Evolutionary conservation across 2,113 vertebrate species (phyloP).

Genomic region (Cynopterus brachyotis): DNA sequence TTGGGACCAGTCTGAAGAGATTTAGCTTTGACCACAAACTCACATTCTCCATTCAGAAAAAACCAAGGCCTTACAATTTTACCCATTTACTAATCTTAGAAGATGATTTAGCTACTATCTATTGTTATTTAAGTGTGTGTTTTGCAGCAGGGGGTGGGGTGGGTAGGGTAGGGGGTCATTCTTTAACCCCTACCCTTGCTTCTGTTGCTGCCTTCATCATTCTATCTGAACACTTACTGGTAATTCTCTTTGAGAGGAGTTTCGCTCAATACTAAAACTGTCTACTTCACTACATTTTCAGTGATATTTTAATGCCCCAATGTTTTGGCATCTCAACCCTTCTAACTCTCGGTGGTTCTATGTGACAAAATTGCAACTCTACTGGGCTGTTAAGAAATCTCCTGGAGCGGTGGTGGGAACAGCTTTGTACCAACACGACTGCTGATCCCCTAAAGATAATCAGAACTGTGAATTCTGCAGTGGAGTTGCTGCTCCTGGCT

Average conservation of each 20-base stretch:
- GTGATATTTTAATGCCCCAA: neutral
- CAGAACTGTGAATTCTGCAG: neutral
- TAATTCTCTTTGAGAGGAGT: neutral
- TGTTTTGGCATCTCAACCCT: neutral
- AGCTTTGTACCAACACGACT: neutral
- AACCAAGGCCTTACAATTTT: neutral
- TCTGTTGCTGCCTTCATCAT: neutral
- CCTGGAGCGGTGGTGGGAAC: neutral
- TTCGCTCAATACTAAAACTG: neutral
- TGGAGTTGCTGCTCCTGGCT: neutral
- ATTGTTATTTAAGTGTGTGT: neutral
- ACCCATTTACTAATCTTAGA: neutral
- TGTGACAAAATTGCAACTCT: neutral
- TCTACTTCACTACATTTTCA: slow-evolving; percentile 9
- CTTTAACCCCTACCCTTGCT: neutral
- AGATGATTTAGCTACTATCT: neutral
- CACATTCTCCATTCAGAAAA: neutral
- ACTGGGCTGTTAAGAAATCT: neutral
- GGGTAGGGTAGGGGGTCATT: no score
- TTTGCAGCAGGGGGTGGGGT: neutral
- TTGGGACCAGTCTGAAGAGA: neutral
- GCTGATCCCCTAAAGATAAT: neutral
- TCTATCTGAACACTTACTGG: neutral
- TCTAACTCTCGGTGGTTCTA: neutral
- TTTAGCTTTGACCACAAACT: neutral